Percentiles rank a stretch among this genome's conserved stretches.
phyloP scores from a whole-genome alignment of 2,888 invertebrate genomes.

The Meganola albula region DNA sequence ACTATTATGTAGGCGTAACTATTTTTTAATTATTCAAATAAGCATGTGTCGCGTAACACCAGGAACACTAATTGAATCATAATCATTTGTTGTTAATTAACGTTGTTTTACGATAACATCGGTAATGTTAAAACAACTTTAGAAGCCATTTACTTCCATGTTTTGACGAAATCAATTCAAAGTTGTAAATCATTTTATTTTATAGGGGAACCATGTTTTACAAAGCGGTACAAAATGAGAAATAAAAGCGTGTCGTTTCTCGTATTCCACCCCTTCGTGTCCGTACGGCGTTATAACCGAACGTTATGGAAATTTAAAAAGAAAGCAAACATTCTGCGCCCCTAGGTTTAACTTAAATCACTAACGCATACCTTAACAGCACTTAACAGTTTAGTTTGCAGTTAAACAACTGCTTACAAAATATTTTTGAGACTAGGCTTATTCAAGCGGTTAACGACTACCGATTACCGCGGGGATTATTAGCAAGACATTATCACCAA shows the following conservation, averaged over 20 bases:
- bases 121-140: no score
- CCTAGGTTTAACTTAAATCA: conserved; percentile 31
- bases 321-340: conserved; percentile 42
- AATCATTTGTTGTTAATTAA: no score
- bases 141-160: no score
- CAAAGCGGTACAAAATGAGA: conserved; percentile 34
- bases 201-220: conserved; percentile 31
- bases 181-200: conserved; percentile 36
- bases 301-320: conserved; percentile 44
- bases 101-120: no score
- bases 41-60: no score
- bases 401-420: conserved; percentile 10
- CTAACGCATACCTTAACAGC: conserved; percentile 18
- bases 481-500: no score
- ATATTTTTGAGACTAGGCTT: conserved; percentile 10
- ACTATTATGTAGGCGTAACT: no score
- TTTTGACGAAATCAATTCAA: conserved; percentile 11
- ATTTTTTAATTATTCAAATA: no score
- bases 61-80: no score
- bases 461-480: no score
- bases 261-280: conserved; percentile 48
- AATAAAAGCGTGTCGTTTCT: conserved; percentile 24
- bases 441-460: no score
- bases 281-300: conserved; percentile 38
- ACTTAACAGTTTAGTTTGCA: conserved; percentile 31